phyloP scores from a whole-genome alignment of 2,797 vertebrate species.

The Zonotrichia albicollis region DNA sequence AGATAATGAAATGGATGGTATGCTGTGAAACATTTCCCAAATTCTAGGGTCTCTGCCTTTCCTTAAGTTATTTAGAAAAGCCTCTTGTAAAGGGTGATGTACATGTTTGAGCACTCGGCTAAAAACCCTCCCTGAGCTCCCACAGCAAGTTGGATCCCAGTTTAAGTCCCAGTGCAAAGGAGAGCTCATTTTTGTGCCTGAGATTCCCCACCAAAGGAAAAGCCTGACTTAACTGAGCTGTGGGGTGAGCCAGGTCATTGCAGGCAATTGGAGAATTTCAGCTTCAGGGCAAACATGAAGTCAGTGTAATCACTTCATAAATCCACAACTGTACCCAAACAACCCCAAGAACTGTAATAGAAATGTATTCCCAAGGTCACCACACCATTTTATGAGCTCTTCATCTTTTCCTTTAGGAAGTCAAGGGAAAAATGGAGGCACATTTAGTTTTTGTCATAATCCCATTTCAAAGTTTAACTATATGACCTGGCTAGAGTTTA shows the following conservation, averaged over 20 bases:
- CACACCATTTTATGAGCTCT: not conserved
- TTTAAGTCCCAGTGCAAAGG: not conserved
- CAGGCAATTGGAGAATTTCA: not conserved
- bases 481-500: not conserved
- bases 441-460: not conserved
- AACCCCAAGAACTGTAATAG: not conserved
- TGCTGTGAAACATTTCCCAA: not conserved
- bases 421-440: not conserved
- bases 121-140: not conserved
- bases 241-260: not conserved
- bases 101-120: not conserved
- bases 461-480: not conserved
- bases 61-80: not conserved
- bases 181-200: not conserved
- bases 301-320: not conserved
- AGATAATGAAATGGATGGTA: not conserved
- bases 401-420: not conserved
- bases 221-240: not conserved
- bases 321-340: not conserved
- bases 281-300: not conserved
- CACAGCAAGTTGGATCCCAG: not conserved
- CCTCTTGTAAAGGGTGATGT: not conserved
- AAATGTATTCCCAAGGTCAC: not conserved
- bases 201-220: not conserved
- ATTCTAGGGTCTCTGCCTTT: fast-evolving